Percentiles rank a stretch among this genome's conserved stretches.
Conservation (phyloP, 2,113 vertebrate genomes). For the Nanorana parkeri region DNA sequence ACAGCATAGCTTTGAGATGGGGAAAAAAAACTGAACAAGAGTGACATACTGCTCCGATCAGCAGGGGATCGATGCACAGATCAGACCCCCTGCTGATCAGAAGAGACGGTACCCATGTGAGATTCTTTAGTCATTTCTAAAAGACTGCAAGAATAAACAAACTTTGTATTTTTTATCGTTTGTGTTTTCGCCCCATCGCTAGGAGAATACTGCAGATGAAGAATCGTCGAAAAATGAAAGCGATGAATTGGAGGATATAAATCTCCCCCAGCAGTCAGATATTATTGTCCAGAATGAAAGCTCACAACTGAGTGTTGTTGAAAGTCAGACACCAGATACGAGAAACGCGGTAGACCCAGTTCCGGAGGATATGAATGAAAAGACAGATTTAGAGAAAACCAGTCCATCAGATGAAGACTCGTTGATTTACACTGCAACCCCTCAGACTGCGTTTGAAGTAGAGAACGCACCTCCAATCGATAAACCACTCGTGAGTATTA, state of each 20-base stretch:
- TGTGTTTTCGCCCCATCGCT: background rate
- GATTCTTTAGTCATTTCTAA: background rate
- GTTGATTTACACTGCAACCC: conserved; percentile 71
- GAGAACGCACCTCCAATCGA: conserved; percentile 23
- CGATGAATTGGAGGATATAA: background rate
- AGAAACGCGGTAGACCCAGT: background rate
- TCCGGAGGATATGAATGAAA: background rate
- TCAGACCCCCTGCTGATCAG: too few relatives aligned
- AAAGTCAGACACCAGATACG: background rate
- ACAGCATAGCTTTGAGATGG: too few relatives aligned
- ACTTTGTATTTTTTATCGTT: background rate
- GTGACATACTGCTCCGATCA: too few relatives aligned
- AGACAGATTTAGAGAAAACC: background rate
- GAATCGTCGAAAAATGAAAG: background rate
- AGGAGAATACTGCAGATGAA: background rate
- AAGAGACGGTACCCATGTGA: too few relatives aligned
- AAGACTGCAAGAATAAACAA: too few relatives aligned
- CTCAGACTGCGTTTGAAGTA: conserved; percentile 69
- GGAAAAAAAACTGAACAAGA: too few relatives aligned
- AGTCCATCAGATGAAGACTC: conserved; percentile 59
- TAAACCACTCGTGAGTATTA: conserved; percentile 79
- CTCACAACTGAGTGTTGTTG: background rate
- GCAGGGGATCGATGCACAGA: too few relatives aligned
- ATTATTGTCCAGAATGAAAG: background rate
- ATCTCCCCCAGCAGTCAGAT: background rate